Evolutionary conservation across 2,113 vertebrate genomes (phyloP), one percentile per base, ranked within the genome.

Genomic region (Nibea albiflora): DNA sequence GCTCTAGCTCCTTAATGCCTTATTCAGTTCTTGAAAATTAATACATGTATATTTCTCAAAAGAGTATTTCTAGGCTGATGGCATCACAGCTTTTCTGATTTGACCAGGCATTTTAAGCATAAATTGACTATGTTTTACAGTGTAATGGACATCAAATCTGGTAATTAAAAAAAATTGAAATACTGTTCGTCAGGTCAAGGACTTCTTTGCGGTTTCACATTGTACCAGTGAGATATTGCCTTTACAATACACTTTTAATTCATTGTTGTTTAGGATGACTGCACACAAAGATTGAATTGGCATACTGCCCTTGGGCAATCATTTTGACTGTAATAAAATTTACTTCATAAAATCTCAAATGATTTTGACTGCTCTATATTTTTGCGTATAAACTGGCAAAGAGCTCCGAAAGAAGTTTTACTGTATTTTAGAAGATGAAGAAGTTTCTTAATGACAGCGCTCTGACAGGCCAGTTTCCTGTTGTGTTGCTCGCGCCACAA

Each of bases 221-320:
- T 49, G 31, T 65, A 72, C 60, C 52, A 46, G 50, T 72, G 56
- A 76, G 74, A 65, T 47, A 68, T 62, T 85, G 63, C 49, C 42
- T 81, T 84, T 57, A 85, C 22, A 24, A 73, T 61, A 80, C 26
- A 64, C 19, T 74, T 82, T 82, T 82, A 79, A 89, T 73, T 68
- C 60, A 49, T 66, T 77, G 79, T 82, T 73, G 76, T 83, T 80
- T 80, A 64, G 54, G 73, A 78, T 67, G 88, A 50, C 69, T 85
- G 85, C 78, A 73, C 81, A 78, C 39, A 19, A 72, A 85, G 69
- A 86, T 82, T 84, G 63, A 83, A 85, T 82, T 85, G 81, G 76
- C 67, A 62, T 73, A 22, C 39, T 85, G 75, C 76, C 79, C 83
- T 71, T 28, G 22, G 81, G 71, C 57, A 81, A 73, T 78, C 61